Conservation (phyloP, 2,888 invertebrate genomes). For the Netelia melanura region DNA sequence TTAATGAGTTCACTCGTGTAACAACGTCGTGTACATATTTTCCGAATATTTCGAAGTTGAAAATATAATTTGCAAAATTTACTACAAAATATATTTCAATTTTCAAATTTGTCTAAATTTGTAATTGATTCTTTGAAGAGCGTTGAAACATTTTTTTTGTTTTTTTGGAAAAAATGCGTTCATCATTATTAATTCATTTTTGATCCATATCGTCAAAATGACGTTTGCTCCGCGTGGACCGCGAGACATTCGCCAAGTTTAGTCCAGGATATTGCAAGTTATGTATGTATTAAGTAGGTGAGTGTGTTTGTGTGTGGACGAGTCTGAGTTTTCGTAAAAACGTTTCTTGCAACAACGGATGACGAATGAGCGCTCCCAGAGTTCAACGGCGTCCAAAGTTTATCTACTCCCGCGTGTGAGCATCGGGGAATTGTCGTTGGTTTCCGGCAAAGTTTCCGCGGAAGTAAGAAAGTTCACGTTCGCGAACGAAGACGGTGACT, state of each 20-base stretch:
- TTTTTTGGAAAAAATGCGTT: neutral
- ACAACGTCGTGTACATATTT: neutral
- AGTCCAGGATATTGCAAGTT: neutral
- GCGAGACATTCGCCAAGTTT: neutral
- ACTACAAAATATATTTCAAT: neutral
- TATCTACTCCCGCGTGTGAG: conserved; percentile 46
- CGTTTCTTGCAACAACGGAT: conserved; percentile 37
- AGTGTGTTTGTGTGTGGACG: neutral
- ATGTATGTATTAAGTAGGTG: neutral
- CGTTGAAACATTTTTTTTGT: no score
- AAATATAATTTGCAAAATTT: neutral
- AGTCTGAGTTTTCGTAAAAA: neutral
- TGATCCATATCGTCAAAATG: neutral
- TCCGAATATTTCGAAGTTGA: neutral
- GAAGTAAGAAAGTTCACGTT: conserved; percentile 59
- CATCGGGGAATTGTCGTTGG: conserved; percentile 50
- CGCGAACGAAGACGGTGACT: conserved; percentile 37
- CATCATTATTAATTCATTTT: neutral
- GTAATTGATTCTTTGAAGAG: no score
- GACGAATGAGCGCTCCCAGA: conserved; percentile 51
- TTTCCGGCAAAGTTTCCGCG: conserved; percentile 56
- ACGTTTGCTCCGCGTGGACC: neutral
- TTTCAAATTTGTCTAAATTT: no score
- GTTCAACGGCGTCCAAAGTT: conserved; percentile 54
- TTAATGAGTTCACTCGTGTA: neutral